These are phyloP conservation scores for Eupsilia transversa DNA, from an alignment of 2,888 invertebrate species.

Conservation along the genomic window DNA sequence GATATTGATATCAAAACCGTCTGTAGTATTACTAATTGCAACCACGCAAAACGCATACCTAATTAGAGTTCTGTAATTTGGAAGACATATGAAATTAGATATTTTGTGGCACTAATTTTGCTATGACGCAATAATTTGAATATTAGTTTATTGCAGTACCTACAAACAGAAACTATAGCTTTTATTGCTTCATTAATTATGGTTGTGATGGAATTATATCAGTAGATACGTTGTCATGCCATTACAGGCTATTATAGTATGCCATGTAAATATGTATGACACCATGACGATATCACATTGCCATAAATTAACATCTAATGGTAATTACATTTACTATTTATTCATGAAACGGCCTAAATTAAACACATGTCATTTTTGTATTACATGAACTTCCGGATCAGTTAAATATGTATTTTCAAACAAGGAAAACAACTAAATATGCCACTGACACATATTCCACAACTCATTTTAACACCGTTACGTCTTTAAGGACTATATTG, in stretches of 20 bases:
- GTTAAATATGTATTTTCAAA: conserved; percentile 1
- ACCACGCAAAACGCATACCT: conserved; percentile 15
- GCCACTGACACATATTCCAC: not conserved
- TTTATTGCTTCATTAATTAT: not conserved
- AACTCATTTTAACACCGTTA: not conserved
- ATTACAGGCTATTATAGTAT: conserved; percentile 16
- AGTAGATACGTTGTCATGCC: conserved; percentile 20
- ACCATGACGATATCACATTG: conserved; percentile 5
- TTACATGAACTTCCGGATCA: conserved; percentile 4
- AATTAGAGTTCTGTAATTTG: conserved; percentile 10
- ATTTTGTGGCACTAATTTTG: not conserved
- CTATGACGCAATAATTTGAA: not conserved
- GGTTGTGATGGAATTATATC: conserved; percentile 1
- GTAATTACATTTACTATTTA: conserved; percentile 24
- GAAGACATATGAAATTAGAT: not conserved
- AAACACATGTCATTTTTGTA: conserved; percentile 10
- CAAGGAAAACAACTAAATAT: conserved; percentile 2
- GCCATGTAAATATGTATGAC: not conserved
- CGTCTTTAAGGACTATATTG: no score
- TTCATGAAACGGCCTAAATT: conserved; percentile 12
- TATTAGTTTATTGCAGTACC: not conserved
- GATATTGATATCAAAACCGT: conserved; percentile 34
- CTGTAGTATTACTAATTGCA: conserved; percentile 27
- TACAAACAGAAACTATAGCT: not conserved
- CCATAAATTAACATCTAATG: conserved; percentile 21